Conservation (phyloP, 2,797 vertebrate genomes). For the Crocodylus rhombifer region DNA sequence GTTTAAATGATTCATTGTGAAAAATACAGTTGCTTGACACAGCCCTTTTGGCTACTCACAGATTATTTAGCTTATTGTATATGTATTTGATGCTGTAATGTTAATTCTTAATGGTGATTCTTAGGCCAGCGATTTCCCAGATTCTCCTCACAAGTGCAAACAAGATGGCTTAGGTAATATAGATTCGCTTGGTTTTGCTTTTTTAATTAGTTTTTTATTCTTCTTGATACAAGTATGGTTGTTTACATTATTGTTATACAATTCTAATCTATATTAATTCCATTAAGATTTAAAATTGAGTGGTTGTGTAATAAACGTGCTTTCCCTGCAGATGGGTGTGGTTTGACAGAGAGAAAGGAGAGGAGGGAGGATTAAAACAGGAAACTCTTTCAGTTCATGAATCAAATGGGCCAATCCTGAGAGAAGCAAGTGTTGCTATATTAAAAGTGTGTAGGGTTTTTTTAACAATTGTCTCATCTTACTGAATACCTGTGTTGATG, state of each 20-base stretch:
- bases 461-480: no score
- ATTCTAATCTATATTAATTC: background rate
- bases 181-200: background rate
- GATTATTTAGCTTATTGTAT: background rate
- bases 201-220: background rate
- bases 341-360: no score
- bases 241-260: background rate
- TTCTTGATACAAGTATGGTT: background rate
- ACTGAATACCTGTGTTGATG: no score
- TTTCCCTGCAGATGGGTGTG: no score
- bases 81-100: background rate
- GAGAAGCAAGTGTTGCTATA: no score
- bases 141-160: background rate
- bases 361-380: no score
- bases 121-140: no score
- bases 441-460: no score
- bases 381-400: no score
- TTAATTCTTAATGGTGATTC: no score
- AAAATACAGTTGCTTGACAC: background rate
- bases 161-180: background rate
- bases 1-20: background rate
- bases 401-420: no score
- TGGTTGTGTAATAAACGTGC: background rate
- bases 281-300: background rate
- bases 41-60: background rate